These are phyloP conservation scores for Plumapathes pennacea DNA, from an alignment of 92 coral and sea anemone species.

Conservation along the genomic window DNA sequence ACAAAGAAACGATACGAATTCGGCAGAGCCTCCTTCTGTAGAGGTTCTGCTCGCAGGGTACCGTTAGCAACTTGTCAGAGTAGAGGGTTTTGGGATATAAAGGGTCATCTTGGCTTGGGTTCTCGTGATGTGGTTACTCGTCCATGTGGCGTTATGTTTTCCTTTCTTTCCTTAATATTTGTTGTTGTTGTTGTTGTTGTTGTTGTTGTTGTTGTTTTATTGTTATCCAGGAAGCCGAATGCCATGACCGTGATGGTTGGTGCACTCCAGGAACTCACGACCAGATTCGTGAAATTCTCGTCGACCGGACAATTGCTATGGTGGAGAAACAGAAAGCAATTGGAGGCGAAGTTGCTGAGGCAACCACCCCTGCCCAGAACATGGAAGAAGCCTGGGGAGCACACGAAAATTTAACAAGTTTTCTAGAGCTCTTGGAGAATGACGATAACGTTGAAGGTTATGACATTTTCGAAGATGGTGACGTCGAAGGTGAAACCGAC, in stretches of 20 bases:
- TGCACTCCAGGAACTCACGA: slow-evolving; percentile 79
- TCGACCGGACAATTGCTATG: slow-evolving; percentile 52
- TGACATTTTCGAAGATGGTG: slow-evolving; percentile 67
- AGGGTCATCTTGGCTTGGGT: too few species aligned
- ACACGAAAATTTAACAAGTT: slow-evolving; percentile 65
- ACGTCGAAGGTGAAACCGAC: slow-evolving; percentile 33
- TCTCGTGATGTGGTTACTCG: too few species aligned
- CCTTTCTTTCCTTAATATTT: too few species aligned
- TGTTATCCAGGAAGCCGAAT: slow-evolving; percentile 65
- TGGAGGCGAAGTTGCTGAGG: neutral
- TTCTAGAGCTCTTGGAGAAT: slow-evolving; percentile 72
- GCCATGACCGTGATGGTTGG: slow-evolving; percentile 91
- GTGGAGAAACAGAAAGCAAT: slow-evolving; percentile 50
- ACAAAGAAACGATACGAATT: too few species aligned
- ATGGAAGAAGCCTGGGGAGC: slow-evolving; percentile 47
- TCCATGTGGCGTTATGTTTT: too few species aligned
- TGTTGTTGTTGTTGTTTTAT: too few species aligned
- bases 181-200: too few species aligned
- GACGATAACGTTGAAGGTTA: slow-evolving; percentile 93
- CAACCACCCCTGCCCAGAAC: neutral
- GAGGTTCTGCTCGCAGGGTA: too few species aligned
- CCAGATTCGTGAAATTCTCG: slow-evolving; percentile 71
- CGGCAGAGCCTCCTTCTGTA: too few species aligned
- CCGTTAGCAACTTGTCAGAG: too few species aligned
- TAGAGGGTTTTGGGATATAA: too few species aligned